Percentiles rank a stretch among this genome's conserved stretches.
These are phyloP conservation scores for Aegotheles bennettii DNA, from an alignment of 2,113 vertebrate genomes.

Conservation along the genomic window DNA sequence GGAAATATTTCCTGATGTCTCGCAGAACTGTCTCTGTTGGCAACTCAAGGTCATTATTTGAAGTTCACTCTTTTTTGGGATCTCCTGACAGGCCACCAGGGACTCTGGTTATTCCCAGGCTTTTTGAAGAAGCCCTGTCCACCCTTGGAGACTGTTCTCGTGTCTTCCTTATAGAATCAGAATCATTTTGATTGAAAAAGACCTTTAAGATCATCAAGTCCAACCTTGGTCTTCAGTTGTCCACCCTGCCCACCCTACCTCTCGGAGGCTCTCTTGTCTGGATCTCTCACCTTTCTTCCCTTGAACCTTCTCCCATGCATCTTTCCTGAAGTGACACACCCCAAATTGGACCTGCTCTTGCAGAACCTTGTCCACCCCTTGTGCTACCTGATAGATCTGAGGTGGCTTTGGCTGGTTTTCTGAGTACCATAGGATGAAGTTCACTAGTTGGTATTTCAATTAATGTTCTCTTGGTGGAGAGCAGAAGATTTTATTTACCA, in stretches of 20 bases:
- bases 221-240: not conserved
- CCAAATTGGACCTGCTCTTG: rapidly evolving
- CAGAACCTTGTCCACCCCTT: not conserved
- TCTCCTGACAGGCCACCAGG: not conserved
- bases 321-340: rapidly evolving
- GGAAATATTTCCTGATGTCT: not conserved
- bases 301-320: rapidly evolving
- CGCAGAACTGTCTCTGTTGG: not conserved
- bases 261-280: not conserved
- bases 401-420: not conserved
- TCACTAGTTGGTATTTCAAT: no score
- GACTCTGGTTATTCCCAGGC: not conserved
- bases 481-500: not conserved
- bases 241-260: not conserved
- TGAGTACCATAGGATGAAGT: rapidly evolving
- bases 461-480: no score
- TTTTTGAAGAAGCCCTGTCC: not conserved
- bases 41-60: not conserved
- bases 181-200: no score
- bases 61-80: not conserved
- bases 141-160: not conserved
- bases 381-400: not conserved
- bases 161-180: not conserved
- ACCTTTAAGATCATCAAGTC: no score
- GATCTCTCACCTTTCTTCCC: not conserved